Conservation (phyloP, 1,140 invertebrate species). For the Drosophila bifasciata region DNA sequence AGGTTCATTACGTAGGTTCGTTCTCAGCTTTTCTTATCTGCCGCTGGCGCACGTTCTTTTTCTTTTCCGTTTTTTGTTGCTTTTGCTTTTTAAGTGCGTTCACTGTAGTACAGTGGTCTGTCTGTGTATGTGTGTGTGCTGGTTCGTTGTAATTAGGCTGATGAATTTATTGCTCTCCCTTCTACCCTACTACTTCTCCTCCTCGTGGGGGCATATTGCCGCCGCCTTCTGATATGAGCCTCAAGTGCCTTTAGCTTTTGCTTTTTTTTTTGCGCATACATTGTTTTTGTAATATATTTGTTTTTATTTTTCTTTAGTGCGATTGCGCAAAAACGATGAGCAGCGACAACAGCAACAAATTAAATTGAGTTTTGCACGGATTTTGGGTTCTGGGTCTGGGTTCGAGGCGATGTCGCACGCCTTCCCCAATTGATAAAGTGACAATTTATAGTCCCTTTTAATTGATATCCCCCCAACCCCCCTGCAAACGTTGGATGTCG, state of each 20-base stretch:
- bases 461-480: constrained; percentile 55
- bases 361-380: constrained; percentile 58
- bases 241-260: constrained; percentile 55
- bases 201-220: constrained; percentile 18
- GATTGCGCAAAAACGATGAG: constrained; percentile 27
- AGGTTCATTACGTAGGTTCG: constrained; percentile 66
- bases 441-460: constrained; percentile 77
- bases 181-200: not conserved
- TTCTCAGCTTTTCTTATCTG: constrained; percentile 57
- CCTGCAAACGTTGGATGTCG: not conserved
- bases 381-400: constrained; percentile 30
- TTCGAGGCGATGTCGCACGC: constrained; percentile 14
- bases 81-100: constrained; percentile 47
- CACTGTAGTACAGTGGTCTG: too few relatives aligned
- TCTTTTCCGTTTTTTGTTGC: constrained; percentile 38
- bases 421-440: constrained; percentile 72
- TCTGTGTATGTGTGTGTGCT: not conserved
- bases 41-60: constrained; percentile 52
- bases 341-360: constrained; percentile 37
- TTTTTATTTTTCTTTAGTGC: constrained; percentile 18
- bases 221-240: constrained; percentile 35
- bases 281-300: too few relatives aligned
- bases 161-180: constrained; percentile 70
- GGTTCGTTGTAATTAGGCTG: constrained; percentile 69
- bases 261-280: constrained; percentile 19